Percentiles rank a stretch among this genome's conserved stretches.
Evolutionary conservation across 2,888 invertebrate species (phyloP).

Genomic region (Harmothoe impar): DNA sequence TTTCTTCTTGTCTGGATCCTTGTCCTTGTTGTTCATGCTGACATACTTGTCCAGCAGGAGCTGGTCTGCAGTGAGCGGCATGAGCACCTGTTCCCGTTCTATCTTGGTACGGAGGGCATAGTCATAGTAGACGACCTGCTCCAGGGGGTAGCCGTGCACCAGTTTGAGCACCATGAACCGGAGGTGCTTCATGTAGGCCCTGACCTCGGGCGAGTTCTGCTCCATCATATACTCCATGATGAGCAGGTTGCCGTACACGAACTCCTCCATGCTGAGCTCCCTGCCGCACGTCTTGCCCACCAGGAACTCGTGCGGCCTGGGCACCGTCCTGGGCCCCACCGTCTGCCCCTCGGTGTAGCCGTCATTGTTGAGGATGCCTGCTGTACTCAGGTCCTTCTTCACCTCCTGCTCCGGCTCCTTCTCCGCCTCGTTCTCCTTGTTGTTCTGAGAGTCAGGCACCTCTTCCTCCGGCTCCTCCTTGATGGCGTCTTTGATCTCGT

Average conservation of each 20-base stretch:
- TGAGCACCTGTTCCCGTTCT: neutral
- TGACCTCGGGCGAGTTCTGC: slow-evolving; percentile 32
- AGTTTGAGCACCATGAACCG: slow-evolving; percentile 52
- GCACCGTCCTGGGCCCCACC: neutral
- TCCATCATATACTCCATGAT: slow-evolving; percentile 57
- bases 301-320: slow-evolving; percentile 50
- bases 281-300: slow-evolving; percentile 41
- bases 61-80: slow-evolving; percentile 34
- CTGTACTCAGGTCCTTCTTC: neutral
- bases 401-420: neutral
- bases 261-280: slow-evolving; percentile 30
- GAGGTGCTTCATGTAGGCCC: slow-evolving; percentile 50
- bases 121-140: slow-evolving; percentile 52
- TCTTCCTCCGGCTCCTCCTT: slow-evolving; percentile 11
- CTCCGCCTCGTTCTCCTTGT: neutral
- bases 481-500: slow-evolving; percentile 28
- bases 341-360: slow-evolving; percentile 1
- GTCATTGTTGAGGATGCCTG: slow-evolving; percentile 18
- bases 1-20: neutral
- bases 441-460: neutral
- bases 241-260: slow-evolving; percentile 37
- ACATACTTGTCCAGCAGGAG: slow-evolving; percentile 39
- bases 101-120: slow-evolving; percentile 48
- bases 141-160: slow-evolving; percentile 53
- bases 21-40: neutral